Percentiles rank a stretch among this genome's conserved stretches.
Conservation (phyloP, 2,113 vertebrate genomes). For the Atherinomorus stipes region DNA sequence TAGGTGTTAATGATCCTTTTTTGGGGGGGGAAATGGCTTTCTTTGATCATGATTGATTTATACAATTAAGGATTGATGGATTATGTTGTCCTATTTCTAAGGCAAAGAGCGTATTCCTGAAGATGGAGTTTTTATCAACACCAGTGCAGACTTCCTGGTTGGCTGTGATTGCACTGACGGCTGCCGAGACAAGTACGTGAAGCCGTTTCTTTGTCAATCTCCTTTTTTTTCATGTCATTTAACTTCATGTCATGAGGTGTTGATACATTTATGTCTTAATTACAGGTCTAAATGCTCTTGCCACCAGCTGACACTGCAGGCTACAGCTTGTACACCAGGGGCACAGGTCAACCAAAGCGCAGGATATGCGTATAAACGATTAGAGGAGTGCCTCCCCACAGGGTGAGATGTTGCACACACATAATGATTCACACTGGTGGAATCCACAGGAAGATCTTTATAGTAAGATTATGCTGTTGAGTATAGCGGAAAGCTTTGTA, state of each 20-base stretch:
- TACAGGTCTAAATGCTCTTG: conserved; percentile 93
- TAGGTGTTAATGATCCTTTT: too few species aligned
- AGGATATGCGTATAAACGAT: conserved; percentile 91
- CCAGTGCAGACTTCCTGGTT: conserved; percentile 91
- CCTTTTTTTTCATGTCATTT: not conserved
- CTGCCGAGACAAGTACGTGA: conserved; percentile 94
- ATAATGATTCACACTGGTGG: not conserved
- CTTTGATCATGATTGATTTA: too few species aligned
- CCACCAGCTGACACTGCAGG: conserved; percentile 95
- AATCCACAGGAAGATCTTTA: not conserved
- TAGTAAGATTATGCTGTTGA: conserved; percentile 17
- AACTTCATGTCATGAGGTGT: not conserved
- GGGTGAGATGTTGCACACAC: conserved; percentile 83
- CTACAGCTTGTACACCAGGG: conserved; percentile 93
- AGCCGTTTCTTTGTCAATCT: not conserved
- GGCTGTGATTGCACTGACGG: conserved; percentile 96
- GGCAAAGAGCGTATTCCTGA: conserved; percentile 93
- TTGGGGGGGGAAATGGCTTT: too few species aligned
- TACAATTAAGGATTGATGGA: not conserved
- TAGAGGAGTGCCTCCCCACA: conserved; percentile 96
- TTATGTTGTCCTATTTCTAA: conserved; percentile 19
- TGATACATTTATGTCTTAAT: conserved; percentile 12
- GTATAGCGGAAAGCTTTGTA: not conserved
- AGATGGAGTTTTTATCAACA: conserved; percentile 96
- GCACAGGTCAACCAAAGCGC: conserved; percentile 90